phyloP scores from a whole-genome alignment of 2,113 vertebrate genomes.

The Burhinus oedicnemus region DNA sequence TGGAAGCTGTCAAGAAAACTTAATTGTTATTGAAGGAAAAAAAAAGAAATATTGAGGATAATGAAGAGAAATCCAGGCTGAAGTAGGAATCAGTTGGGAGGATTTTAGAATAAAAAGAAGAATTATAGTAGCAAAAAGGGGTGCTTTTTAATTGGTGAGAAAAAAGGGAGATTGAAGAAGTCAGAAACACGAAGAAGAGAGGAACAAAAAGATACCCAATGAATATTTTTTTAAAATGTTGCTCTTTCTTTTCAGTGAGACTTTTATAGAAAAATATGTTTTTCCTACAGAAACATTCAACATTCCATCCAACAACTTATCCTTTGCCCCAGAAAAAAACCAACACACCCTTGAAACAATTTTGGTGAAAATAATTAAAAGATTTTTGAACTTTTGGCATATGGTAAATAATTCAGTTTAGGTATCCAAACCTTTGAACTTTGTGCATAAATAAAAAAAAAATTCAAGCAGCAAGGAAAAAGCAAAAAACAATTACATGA shows the following conservation, averaged over 20 bases:
- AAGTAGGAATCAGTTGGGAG: not conserved
- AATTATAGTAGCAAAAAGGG: not conserved
- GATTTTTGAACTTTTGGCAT: not conserved
- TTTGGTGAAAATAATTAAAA: not conserved
- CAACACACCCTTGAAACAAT: not conserved
- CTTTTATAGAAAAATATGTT: not conserved
- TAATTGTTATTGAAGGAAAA: not conserved
- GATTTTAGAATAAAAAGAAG: not conserved
- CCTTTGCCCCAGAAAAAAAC: not conserved
- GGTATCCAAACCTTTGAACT: not conserved
- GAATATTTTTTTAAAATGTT: not conserved
- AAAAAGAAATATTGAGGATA: not conserved
- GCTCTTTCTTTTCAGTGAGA: not conserved
- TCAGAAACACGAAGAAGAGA: not conserved
- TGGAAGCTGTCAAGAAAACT: not conserved
- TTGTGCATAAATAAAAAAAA: not conserved
- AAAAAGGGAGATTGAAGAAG: not conserved
- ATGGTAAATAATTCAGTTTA: not conserved
- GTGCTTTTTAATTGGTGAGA: not conserved
- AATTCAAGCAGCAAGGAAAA: not conserved
- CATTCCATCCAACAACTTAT: not conserved
- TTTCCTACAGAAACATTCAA: not conserved
- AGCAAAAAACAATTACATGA: not conserved
- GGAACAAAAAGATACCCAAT: not conserved
- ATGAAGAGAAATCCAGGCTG: not conserved